phyloP scores from a whole-genome alignment of 2,888 invertebrate genomes.

The Erebia epiphron region DNA sequence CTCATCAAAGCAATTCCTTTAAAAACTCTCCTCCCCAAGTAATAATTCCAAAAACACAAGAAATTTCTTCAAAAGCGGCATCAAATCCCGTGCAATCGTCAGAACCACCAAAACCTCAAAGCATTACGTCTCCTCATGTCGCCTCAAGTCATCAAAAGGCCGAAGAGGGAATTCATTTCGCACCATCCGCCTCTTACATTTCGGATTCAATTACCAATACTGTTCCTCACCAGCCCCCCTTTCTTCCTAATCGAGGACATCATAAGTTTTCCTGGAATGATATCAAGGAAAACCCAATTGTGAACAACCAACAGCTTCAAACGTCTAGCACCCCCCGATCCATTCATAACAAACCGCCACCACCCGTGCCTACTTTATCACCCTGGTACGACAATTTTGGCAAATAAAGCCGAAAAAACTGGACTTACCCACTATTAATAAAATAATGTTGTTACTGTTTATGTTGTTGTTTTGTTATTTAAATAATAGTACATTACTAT shows the following conservation, averaged over 20 bases:
- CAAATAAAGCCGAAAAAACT: conserved; percentile 44
- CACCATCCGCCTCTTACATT: conserved; percentile 30
- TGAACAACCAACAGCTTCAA: neutral
- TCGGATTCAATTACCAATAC: conserved; percentile 23
- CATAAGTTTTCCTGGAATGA: conserved; percentile 53
- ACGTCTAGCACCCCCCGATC: conserved; percentile 20
- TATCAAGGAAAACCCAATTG: conserved; percentile 21
- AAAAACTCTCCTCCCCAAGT: neutral
- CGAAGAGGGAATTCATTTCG: conserved; percentile 19
- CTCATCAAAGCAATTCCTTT: conserved; percentile 2
- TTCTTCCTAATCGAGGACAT: conserved; percentile 44
- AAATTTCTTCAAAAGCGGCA: neutral
- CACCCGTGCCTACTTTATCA: conserved; percentile 55
- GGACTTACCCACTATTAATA: neutral
- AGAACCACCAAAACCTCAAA: neutral
- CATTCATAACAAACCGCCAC: conserved; percentile 36
- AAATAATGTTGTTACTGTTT: neutral
- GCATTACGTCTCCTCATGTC: conserved; percentile 13
- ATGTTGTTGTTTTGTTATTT: neutral
- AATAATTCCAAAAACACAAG: neutral
- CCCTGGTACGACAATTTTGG: conserved; percentile 59
- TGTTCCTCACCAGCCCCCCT: conserved; percentile 15
- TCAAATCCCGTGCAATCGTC: neutral
- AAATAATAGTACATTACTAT: neutral
- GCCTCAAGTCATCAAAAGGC: neutral